A percentile compares a stretch with the other conserved stretches of the same genome.
Evolutionary conservation across 23 tunicate genomes (phyloP).

Genomic region (Botrylloides violaceus): DNA sequence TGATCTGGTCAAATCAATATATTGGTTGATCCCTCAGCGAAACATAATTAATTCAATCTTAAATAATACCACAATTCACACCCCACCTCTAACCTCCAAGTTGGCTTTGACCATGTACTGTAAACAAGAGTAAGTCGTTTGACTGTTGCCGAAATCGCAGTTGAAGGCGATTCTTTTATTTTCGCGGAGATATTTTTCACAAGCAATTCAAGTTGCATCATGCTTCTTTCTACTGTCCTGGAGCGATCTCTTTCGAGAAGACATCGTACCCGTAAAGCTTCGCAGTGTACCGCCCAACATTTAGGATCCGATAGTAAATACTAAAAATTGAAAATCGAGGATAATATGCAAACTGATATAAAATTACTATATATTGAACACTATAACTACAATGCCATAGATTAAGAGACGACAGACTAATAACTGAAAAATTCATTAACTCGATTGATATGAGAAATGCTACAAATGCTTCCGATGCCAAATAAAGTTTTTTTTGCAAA

Average conservation of each 20-base stretch:
- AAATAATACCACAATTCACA: background rate
- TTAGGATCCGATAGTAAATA: constrained; percentile 38
- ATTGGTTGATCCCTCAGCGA: no score
- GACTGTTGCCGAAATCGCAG: background rate
- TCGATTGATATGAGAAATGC: no score
- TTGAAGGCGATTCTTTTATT: background rate
- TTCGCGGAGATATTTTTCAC: constrained; percentile 11
- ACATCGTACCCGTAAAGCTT: constrained; percentile 70
- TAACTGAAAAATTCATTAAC: no score
- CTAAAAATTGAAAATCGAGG: no score
- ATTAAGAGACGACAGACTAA: no score
- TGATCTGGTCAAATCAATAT: no score
- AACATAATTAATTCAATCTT: no score
- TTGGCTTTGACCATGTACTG: constrained; percentile 36
- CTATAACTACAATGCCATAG: no score
- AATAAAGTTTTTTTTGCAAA: no score
- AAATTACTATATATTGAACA: no score
- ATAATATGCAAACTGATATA: no score
- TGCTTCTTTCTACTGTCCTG: constrained; percentile 70
- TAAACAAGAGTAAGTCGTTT: constrained; percentile 48
- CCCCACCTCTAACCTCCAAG: constrained; percentile 56
- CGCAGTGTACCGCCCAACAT: constrained; percentile 69
- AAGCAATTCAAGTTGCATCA: constrained; percentile 72
- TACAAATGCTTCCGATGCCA: no score
- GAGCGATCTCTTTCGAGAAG: constrained; percentile 34